phyloP scores from a whole-genome alignment of 1,140 invertebrate species.

The Saccostrea cuccullata region DNA sequence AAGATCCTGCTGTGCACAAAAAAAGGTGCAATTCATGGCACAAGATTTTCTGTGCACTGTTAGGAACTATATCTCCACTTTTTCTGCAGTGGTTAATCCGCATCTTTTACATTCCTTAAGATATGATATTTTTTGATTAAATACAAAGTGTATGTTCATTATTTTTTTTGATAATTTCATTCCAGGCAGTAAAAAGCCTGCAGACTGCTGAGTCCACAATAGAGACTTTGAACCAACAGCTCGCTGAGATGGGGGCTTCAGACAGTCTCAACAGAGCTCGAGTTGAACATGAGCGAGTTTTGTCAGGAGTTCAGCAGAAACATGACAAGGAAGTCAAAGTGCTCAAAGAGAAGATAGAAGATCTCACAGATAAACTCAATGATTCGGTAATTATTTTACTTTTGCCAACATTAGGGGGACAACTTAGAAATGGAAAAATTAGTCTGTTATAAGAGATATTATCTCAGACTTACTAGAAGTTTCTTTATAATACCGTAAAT shows the following conservation, averaged over 20 bases:
- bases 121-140: too few relatives aligned
- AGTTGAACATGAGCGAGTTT: slow-evolving; percentile 71
- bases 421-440: too few relatives aligned
- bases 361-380: slow-evolving; percentile 58
- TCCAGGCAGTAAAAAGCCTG: slow-evolving; percentile 72
- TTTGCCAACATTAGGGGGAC: too few relatives aligned
- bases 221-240: slow-evolving; percentile 73
- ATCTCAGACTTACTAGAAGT: too few relatives aligned
- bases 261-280: slow-evolving; percentile 72
- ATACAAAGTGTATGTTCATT: background rate
- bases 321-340: slow-evolving; percentile 70
- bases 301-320: slow-evolving; percentile 70
- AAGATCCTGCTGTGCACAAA: too few relatives aligned
- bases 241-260: slow-evolving; percentile 69
- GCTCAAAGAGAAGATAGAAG: slow-evolving; percentile 71
- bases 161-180: slow-evolving; percentile 1
- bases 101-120: background rate
- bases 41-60: background rate
- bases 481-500: too few relatives aligned
- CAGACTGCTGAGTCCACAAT: slow-evolving; percentile 75
- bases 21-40: background rate
- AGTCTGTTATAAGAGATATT: too few relatives aligned
- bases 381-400: slow-evolving; percentile 61
- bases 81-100: background rate
- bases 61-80: background rate